These are phyloP conservation scores for Parazoanthus swiftii DNA, from an alignment of 92 coral and sea anemone species.

Conservation along the genomic window DNA sequence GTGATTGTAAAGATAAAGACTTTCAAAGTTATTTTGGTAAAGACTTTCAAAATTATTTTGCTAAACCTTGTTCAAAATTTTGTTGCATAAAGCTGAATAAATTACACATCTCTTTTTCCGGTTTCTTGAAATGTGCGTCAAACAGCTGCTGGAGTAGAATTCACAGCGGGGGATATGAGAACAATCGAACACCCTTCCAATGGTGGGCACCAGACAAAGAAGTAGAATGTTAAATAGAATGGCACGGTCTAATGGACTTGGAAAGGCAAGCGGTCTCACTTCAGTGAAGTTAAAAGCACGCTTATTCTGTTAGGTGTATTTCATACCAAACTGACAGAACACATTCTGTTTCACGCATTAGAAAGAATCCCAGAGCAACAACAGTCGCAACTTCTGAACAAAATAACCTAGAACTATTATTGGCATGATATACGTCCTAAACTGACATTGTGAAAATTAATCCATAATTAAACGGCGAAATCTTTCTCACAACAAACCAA, in stretches of 20 bases:
- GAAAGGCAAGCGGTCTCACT: slow-evolving; percentile 5
- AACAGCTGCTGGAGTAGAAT: slow-evolving; percentile 22
- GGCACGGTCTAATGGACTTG: neutral
- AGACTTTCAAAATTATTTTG: no score
- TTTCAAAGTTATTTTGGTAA: no score
- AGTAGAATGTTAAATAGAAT: slow-evolving; percentile 16
- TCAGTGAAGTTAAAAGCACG: slow-evolving; percentile 8
- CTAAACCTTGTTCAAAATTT: neutral
- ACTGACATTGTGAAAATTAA: neutral
- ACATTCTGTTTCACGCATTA: neutral
- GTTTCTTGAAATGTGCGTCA: neutral
- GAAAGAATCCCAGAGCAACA: neutral
- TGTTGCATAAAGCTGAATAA: neutral
- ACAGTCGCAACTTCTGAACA: neutral
- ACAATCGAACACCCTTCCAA: slow-evolving; percentile 14
- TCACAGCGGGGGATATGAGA: slow-evolving; percentile 5
- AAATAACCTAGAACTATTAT: neutral
- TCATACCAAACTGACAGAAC: neutral
- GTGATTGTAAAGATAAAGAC: neutral
- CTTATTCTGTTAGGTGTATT: neutral
- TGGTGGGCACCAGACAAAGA: neutral
- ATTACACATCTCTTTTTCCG: neutral
- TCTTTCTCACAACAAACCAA: slow-evolving; percentile 10
- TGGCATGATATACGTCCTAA: neutral
- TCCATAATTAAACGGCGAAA: neutral